phyloP scores from a whole-genome alignment of 2,888 invertebrate species.

The Trisateles emortualis region DNA sequence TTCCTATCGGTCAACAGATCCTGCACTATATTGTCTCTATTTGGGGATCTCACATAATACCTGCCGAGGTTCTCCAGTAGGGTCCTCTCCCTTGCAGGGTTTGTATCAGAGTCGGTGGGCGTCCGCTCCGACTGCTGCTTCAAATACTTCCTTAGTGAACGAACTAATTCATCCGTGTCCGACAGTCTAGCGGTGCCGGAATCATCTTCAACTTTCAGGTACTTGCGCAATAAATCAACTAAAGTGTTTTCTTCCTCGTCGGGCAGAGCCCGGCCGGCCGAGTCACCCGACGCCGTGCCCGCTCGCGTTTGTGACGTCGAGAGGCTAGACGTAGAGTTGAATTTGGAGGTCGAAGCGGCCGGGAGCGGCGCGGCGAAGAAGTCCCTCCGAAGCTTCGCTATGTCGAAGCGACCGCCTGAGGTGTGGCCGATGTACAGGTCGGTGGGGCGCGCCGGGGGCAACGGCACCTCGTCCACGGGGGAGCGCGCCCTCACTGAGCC shows the following conservation, averaged over 20 bases:
- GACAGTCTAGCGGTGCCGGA: slow-evolving; percentile 73
- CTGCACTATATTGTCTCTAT: slow-evolving; percentile 90
- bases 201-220: slow-evolving; percentile 88
- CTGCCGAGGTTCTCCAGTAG: slow-evolving; percentile 89
- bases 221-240: slow-evolving; percentile 89
- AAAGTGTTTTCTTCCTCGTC: slow-evolving; percentile 86
- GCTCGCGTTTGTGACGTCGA: slow-evolving; percentile 17
- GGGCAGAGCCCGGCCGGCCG: slow-evolving; percentile 64
- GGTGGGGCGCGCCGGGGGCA: slow-evolving; percentile 75
- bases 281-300: slow-evolving; percentile 52
- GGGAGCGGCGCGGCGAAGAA: slow-evolving; percentile 86
- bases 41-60: slow-evolving; percentile 89
- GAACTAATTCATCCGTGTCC: slow-evolving; percentile 89
- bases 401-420: slow-evolving; percentile 89
- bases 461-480: slow-evolving; percentile 88
- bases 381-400: slow-evolving; percentile 89
- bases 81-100: slow-evolving; percentile 78
- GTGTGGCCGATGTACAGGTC: slow-evolving; percentile 82
- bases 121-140: slow-evolving; percentile 72
- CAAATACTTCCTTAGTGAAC: slow-evolving; percentile 88
- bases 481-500: slow-evolving; percentile 90
- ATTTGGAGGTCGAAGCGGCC: slow-evolving; percentile 60
- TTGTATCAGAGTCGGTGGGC: slow-evolving; percentile 65
- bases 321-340: slow-evolving; percentile 37
- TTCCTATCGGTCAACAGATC: slow-evolving; percentile 91